These are phyloP conservation scores for Hylomyscus alleni DNA, from an alignment of 2,797 vertebrate genomes.

Conservation along the genomic window DNA sequence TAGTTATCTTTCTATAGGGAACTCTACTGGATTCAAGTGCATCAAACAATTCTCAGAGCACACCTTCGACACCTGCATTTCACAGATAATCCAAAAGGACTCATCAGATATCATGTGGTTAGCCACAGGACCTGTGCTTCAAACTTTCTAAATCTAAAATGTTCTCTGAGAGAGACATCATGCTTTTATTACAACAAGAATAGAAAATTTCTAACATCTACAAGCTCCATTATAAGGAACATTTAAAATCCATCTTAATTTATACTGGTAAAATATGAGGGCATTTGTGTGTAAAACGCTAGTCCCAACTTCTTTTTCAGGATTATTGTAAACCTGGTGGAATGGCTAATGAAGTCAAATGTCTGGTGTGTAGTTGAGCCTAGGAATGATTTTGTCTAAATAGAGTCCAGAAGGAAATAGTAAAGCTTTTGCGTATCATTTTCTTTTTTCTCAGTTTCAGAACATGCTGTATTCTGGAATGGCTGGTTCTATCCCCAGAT, in stretches of 20 bases:
- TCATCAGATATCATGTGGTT: neutral
- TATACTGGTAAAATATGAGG: neutral
- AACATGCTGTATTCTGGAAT: neutral
- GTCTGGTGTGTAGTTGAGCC: neutral
- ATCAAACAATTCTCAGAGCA: neutral
- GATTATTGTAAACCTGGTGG: conserved; percentile 9
- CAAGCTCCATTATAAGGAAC: neutral
- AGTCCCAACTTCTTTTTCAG: neutral
- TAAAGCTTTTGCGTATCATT: neutral
- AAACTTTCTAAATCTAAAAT: neutral
- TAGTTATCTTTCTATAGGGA: neutral
- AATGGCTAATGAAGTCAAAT: neutral
- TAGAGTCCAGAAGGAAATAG: neutral
- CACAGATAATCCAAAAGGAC: neutral
- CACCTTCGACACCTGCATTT: neutral
- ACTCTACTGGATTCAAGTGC: neutral
- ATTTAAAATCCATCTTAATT: conserved; percentile 2
- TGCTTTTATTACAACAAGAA: neutral
- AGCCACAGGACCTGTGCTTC: neutral
- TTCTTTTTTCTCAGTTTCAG: conserved; percentile 32
- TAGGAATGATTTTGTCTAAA: conserved; percentile 1
- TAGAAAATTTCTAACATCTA: neutral
- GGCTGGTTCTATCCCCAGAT: neutral
- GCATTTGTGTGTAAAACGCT: neutral
- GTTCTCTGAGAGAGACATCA: neutral